Base-by-base conservation (phyloP, 2,888 invertebrate genomes). In the Amblyjoppa proteus region DNA sequence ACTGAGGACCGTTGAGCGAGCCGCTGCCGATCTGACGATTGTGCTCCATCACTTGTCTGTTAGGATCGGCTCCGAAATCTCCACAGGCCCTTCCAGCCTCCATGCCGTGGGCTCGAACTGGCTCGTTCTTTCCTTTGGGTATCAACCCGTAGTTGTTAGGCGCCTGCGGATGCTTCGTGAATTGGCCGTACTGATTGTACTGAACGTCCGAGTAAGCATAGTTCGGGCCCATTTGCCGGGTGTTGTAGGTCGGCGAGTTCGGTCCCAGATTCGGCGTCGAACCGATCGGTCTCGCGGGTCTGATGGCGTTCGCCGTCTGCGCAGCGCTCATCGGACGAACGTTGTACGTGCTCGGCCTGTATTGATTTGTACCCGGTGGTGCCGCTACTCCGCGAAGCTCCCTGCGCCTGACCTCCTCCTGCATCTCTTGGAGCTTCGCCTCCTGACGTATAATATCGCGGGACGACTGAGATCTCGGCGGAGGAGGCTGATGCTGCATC, bases 381-480 rank as follows among this genome's bases (percentile, higher is more conserved):
- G 88, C 89, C 1, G 90, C 45, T 49, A 49, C 91, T 2, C 93
- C 94, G 11, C 95, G 92, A 77, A 94, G 88, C 85, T 95, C 95
- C 1, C 95, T 91, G 69, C 97, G 94, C 84, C 96, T 94, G 11
- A 97, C 96, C 92, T 98, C 97, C 91, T 98, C 97, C 3, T 97
- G 96, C 97, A 97, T 97, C 94, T 97, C 97, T 4, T 96, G 96
- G 82, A 97, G 94, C 92, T 97, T 97, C 0, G 96, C 96, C 64
- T 95, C 95, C 86, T 95, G 95, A 3, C 95, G 93, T 53, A 95
- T 93, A 87, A 95, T 94, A 88, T 95, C 95, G 9, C 95, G 93
- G 0, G 94, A 94, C 1, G 95, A 95, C 87, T 95, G 95, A 1
- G 95, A 95, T 70, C 95, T 91, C 1, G 92, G 93, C 16, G 94